A percentile compares a stretch with the other conserved stretches of the same genome.
These are phyloP conservation scores for Leucania comma DNA, from an alignment of 2,888 invertebrate species.

Conservation along the genomic window DNA sequence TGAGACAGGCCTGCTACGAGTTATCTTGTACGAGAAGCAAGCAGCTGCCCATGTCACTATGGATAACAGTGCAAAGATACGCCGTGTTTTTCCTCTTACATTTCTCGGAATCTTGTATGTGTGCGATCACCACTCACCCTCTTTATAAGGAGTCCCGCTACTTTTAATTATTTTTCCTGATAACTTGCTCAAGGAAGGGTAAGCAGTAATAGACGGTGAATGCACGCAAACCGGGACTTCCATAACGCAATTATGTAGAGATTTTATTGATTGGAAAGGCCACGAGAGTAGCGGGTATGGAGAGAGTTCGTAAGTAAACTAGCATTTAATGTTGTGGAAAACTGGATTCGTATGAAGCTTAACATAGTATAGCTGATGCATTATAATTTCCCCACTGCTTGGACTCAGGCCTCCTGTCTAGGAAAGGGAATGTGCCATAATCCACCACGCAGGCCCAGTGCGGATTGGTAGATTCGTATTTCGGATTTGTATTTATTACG, in stretches of 20 bases:
- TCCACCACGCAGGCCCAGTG: no score
- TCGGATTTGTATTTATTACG: neutral
- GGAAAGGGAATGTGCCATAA: no score
- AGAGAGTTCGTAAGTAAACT: slow-evolving; percentile 7
- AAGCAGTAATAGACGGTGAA: slow-evolving; percentile 36
- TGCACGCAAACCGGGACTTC: slow-evolving; percentile 51
- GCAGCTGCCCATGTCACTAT: neutral
- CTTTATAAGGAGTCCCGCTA: slow-evolving; percentile 45
- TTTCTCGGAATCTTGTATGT: slow-evolving; percentile 33
- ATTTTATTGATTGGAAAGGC: slow-evolving; percentile 62
- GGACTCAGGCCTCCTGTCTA: no score
- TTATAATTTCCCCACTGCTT: no score
- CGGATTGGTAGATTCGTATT: no score
- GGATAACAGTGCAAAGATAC: neutral
- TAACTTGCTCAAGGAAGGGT: slow-evolving; percentile 37
- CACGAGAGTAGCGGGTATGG: slow-evolving; percentile 60
- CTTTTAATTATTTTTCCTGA: slow-evolving; percentile 48
- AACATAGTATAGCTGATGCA: no score
- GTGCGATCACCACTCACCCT: slow-evolving; percentile 30
- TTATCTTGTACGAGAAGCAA: no score
- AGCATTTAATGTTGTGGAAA: neutral
- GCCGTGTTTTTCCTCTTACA: slow-evolving; percentile 36
- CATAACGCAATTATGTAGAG: slow-evolving; percentile 57
- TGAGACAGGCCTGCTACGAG: no score
- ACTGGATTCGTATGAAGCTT: neutral